Evolutionary conservation across 1,140 invertebrate species (phyloP), one percentile per base, ranked within the genome.

Genomic region (Diachasma alloeum): DNA sequence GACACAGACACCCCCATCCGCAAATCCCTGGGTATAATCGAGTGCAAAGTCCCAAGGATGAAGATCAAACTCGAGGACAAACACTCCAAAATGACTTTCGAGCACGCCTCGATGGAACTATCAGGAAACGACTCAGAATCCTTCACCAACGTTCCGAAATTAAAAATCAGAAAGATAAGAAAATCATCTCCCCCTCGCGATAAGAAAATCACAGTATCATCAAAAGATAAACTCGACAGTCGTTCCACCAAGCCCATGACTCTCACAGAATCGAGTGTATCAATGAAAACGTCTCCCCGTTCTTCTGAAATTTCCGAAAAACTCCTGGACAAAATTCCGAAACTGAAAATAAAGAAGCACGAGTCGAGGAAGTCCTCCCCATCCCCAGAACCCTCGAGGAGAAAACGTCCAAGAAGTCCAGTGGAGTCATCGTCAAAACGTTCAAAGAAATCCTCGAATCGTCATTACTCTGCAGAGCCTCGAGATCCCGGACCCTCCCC

Each of bases 11-110:
- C 31, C 42, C 53, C 70, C 8, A 56, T 72, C 3, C 72, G n/a
- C 46, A 78, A 79, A 22, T 59, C 74, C 11, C 26, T 76, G 13
- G 78, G 53, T 4, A 37, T 77, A 0, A 75, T 68, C 46, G 85
- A 86, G 5, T 81, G 77, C 10, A 88, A 88, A 56, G 73, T 88
- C 53, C 87, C 87, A 11, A 90, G 87, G 59, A 88, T 90, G 80
- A 89, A 87, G 31, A 89, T 89, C 26, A 90, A 86, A 42, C 75
- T 90, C 0, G 87, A 90, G 22, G 86, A 86, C 17, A 86, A 84
- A 46, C 46, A 76, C 36, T 82, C 85, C 9, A 84, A 84, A 77
- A 83, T 87, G n/a, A 78, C 87, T 8, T 80, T 83, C 26, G 81
- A 84, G 31, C 82, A 80, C 5, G 56, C 78, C 0, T 74, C 9